Evolutionary conservation across 2,797 vertebrate genomes (phyloP).

Genomic region (Hemitrygon akajei): DNA sequence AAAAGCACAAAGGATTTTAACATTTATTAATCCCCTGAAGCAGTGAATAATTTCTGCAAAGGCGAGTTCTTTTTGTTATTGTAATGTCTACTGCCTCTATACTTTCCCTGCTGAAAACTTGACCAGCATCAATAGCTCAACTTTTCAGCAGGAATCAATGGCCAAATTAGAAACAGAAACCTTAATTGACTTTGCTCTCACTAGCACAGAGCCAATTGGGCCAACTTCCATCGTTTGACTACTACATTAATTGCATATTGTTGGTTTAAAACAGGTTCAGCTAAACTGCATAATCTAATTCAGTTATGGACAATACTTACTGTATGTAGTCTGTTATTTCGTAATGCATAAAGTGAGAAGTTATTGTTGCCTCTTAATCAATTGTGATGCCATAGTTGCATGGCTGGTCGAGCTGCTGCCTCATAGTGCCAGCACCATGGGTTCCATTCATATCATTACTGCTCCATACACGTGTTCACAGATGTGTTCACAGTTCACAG

Average conservation of each 20-base stretch:
- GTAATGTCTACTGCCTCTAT: not conserved
- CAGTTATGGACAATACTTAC: not conserved
- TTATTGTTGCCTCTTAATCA: not conserved
- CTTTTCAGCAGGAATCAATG: not conserved
- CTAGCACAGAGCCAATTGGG: not conserved
- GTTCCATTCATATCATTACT: no score
- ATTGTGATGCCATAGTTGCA: not conserved
- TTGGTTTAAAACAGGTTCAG: not conserved
- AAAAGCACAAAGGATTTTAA: not conserved
- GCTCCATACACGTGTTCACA: no score
- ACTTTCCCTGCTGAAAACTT: no score
- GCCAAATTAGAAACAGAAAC: not conserved
- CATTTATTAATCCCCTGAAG: not conserved
- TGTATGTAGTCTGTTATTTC: no score
- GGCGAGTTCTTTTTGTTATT: not conserved
- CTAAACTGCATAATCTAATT: not conserved
- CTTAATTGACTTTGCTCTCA: not conserved
- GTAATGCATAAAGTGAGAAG: not conserved
- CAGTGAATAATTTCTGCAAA: not conserved
- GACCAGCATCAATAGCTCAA: not conserved
- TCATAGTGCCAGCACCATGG: no score
- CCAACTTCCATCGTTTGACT: not conserved
- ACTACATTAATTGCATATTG: not conserved
- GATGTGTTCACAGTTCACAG: no score
- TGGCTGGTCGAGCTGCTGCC: no score